Base-by-base conservation (phyloP, 2,113 vertebrate genomes). In the Esox niger region DNA sequence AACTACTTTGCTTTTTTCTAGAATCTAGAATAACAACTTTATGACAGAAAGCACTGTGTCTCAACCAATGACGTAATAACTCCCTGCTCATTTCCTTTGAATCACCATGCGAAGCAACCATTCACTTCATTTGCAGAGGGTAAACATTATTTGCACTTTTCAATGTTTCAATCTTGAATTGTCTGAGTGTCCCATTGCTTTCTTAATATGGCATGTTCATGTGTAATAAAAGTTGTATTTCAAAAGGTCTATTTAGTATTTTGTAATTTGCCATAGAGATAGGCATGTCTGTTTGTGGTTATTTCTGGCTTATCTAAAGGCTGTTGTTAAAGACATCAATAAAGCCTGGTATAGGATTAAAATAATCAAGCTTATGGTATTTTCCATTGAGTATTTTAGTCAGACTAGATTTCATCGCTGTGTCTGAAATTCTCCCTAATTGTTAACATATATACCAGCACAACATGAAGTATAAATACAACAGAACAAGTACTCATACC, bases 151-250 rank as follows among this genome's bases (percentile, higher is more conserved):
- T 30, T 59, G 57, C 57, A 59, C 57, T 32, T 59, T 55, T 30
- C 47, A 52, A 52, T 52, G 26, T 58, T 15, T 32, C 29, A 20
- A 29, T 17, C 20, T 20, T n/a, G 5, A 43, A 3, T 59, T 1
- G 4, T 30, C 26, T 29, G 26, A 21, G 26, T 29, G 17, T 58
- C 27, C 29, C 27, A 17, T 20, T 7, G 57, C 57, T 30, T 59
- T 59, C 27, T 59, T 30, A 32, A 59, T 59, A 59, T 30, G 31
- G 57, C 29, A 59, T 59, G 57, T 15, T 32, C 57, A 29, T 59
- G 29, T 20, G 17, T 59, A 59, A 59, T 30, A 31, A 59, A 59
- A 59, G 56, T 59, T 58, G 30, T 31, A 59, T 59, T 59, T 59
- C 27, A 27, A 29, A 30, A 30, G 56, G 25, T 6, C 56, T 58